These are phyloP conservation scores for Erebia aethiops DNA, from an alignment of 2,888 invertebrate species.

Conservation along the genomic window DNA sequence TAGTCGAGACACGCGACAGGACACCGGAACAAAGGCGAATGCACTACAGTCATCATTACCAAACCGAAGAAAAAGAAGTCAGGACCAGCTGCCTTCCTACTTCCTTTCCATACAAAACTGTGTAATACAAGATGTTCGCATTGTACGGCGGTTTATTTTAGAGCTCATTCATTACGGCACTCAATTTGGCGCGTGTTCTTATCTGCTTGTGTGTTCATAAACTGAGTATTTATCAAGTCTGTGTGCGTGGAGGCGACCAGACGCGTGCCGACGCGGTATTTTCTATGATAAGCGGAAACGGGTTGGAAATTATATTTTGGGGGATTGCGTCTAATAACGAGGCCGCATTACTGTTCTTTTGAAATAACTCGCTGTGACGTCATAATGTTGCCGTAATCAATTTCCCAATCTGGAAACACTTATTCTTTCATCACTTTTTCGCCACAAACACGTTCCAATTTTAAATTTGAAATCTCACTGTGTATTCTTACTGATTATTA, in stretches of 20 bases:
- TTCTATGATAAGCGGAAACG: conserved; percentile 50
- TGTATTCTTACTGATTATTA: not conserved
- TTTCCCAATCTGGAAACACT: not conserved
- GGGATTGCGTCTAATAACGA: conserved; percentile 18
- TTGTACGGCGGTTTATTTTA: conserved; percentile 73
- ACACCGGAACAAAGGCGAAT: conserved; percentile 70
- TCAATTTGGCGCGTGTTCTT: conserved; percentile 80
- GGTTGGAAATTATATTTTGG: conserved; percentile 35
- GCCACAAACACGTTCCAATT: too few species aligned
- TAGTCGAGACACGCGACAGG: conserved; percentile 75
- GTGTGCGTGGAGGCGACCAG: conserved; percentile 48
- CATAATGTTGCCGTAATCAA: not conserved
- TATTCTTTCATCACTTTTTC: too few species aligned
- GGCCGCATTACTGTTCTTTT: not conserved
- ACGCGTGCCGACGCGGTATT: conserved; percentile 47
- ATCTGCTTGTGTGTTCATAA: conserved; percentile 61
- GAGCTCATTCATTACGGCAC: conserved; percentile 76
- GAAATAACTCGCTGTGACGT: not conserved
- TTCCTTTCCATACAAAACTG: conserved; percentile 76
- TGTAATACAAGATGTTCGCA: conserved; percentile 77
- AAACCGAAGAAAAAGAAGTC: conserved; percentile 71
- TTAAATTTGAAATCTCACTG: too few species aligned
- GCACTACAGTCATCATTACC: conserved; percentile 80
- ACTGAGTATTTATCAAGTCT: conserved; percentile 45
- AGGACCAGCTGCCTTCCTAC: conserved; percentile 78